Evolutionary conservation across 2,888 invertebrate genomes (phyloP).

Genomic region (Tetragnatha montana): DNA sequence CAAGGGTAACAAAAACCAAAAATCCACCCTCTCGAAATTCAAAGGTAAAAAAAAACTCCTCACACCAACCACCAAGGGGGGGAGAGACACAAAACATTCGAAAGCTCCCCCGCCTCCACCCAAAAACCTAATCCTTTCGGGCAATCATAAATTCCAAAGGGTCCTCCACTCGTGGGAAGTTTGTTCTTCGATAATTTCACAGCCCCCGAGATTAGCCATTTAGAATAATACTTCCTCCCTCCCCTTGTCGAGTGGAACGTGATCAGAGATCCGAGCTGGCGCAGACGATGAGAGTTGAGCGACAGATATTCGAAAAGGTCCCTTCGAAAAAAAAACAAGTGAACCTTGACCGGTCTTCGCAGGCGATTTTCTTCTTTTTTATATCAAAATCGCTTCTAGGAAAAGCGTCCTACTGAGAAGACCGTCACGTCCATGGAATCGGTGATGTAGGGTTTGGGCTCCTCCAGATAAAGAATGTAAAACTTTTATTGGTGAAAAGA

Average conservation of each 20-base stretch:
- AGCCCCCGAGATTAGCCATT: constrained; percentile 20
- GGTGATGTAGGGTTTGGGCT: neutral
- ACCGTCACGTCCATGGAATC: neutral
- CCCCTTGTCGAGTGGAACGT: constrained; percentile 21
- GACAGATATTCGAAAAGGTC: constrained; percentile 7
- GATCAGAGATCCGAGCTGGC: constrained; percentile 25
- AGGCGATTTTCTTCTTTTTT: neutral
- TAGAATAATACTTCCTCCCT: constrained; percentile 25
- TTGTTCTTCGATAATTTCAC: constrained; percentile 45
- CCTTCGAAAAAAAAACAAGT: neutral
- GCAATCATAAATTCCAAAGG: constrained; percentile 52
- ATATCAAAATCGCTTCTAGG: neutral
- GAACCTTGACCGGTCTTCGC: constrained; percentile 36
- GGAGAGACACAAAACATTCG: constrained; percentile 14
- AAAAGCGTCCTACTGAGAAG: neutral
- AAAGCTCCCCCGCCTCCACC: constrained; percentile 28
- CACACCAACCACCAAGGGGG: neutral
- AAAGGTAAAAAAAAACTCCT: neutral
- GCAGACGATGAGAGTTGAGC: neutral
- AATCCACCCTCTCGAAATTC: neutral
- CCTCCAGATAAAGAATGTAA: too few relatives aligned
- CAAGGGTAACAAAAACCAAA: neutral
- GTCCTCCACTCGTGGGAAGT: constrained; percentile 13
- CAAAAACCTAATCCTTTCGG: constrained; percentile 46
- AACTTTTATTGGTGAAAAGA: too few relatives aligned